Evolutionary conservation across 2,797 vertebrate genomes (phyloP).

Genomic region (Paedocypris micromegethes): DNA sequence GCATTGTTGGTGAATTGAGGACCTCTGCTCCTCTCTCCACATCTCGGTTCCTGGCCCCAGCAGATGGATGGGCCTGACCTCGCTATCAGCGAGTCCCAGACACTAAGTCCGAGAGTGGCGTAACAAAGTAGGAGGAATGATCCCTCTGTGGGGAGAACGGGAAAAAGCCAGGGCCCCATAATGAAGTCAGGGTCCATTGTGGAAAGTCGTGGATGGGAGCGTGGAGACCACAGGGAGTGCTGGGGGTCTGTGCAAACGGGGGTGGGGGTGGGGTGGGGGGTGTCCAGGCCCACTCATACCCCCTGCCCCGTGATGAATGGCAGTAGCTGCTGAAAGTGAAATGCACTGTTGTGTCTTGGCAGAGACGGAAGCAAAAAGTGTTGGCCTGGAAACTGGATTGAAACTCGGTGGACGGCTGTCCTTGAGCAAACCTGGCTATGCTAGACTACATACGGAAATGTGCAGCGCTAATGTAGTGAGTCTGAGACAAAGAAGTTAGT

Average conservation of each 20-base stretch:
- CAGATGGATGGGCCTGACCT: constrained; percentile 76
- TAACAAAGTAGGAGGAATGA: constrained; percentile 78
- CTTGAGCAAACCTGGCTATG: constrained; percentile 55
- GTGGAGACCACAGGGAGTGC: constrained; percentile 36
- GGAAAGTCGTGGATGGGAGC: constrained; percentile 47
- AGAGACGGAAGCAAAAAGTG: constrained; percentile 53
- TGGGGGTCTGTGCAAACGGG: constrained; percentile 38
- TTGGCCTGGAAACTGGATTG: constrained; percentile 62
- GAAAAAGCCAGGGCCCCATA: constrained; percentile 48
- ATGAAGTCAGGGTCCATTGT: constrained; percentile 61
- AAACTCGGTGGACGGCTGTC: constrained; percentile 57
- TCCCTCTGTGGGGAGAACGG: constrained; percentile 62
- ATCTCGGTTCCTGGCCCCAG: constrained; percentile 61
- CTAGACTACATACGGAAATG: not conserved
- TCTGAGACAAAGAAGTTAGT: not conserved
- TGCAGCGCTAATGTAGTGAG: constrained; percentile 1
- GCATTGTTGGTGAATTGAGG: constrained; percentile 76
- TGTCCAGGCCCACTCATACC: constrained; percentile 42
- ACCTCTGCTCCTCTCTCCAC: constrained; percentile 70
- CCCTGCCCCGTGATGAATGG: constrained; percentile 76
- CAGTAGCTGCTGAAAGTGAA: constrained; percentile 74
- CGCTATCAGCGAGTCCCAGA: constrained; percentile 73
- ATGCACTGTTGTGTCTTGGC: constrained; percentile 70
- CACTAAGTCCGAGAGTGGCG: constrained; percentile 64
- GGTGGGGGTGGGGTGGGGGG: constrained; percentile 38